Evolutionary conservation across 2,797 vertebrate genomes (phyloP).

Genomic region (Aulostomus chinensis): DNA sequence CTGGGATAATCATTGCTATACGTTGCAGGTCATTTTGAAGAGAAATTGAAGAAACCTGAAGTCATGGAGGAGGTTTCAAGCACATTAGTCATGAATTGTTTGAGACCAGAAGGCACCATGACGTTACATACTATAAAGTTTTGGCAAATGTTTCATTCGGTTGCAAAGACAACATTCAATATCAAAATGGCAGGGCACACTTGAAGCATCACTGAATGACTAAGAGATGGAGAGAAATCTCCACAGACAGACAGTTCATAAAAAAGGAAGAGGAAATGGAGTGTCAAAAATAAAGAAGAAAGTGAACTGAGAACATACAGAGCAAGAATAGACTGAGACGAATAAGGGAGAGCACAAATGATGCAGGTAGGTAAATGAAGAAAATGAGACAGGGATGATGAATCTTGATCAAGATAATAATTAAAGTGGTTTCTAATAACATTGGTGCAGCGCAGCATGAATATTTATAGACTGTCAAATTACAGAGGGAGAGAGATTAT

Average conservation of each 20-base stretch:
- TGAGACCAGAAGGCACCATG: conserved; percentile 18
- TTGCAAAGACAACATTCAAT: not conserved
- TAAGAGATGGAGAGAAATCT: not conserved
- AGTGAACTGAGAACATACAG: not conserved
- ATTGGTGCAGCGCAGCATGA: conserved; percentile 32
- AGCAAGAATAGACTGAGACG: conserved; percentile 13
- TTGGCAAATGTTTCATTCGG: not conserved
- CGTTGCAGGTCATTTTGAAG: conserved; percentile 11
- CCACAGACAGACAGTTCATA: not conserved
- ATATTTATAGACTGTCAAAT: conserved; percentile 21
- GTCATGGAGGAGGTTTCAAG: too few species aligned
- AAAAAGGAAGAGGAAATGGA: conserved; percentile 1
- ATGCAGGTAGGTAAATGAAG: conserved; percentile 35
- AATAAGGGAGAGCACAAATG: conserved; percentile 30
- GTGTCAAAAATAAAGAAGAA: not conserved
- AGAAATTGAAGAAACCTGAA: too few species aligned
- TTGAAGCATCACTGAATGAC: conserved; percentile 1
- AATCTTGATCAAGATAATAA: conserved; percentile 49
- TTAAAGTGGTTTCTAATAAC: conserved; percentile 47
- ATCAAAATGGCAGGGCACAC: conserved; percentile 1
- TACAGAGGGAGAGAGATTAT: not conserved
- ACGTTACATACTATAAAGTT: conserved; percentile 4
- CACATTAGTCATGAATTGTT: conserved; percentile 13
- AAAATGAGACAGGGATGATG: conserved; percentile 36
- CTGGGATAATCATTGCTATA: conserved; percentile 26